Percentiles rank a stretch among this genome's conserved stretches.
Evolutionary conservation across 2,113 vertebrate genomes (phyloP).

Genomic region (Callithrix jacchus): DNA sequence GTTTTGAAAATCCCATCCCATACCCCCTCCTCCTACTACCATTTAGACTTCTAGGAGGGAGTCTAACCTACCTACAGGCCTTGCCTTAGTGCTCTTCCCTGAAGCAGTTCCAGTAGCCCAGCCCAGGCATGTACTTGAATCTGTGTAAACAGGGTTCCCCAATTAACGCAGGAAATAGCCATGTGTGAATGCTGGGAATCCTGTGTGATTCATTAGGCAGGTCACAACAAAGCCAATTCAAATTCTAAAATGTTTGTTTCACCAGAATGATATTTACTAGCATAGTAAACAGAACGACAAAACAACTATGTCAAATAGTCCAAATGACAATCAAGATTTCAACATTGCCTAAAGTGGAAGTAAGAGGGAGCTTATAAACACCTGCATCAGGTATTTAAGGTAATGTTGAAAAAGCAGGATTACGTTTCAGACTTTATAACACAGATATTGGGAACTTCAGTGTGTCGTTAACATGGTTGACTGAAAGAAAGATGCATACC

Average conservation of each 20-base stretch:
- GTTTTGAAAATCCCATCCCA: background rate
- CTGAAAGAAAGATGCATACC: background rate
- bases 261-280: background rate
- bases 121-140: slow-evolving; percentile 32
- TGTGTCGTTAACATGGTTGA: background rate
- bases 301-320: background rate
- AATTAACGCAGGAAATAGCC: slow-evolving; percentile 23
- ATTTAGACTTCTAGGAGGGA: background rate
- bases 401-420: background rate
- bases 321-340: slow-evolving; percentile 11
- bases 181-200: slow-evolving; percentile 52
- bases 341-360: slow-evolving; percentile 8
- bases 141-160: slow-evolving; percentile 6
- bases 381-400: background rate
- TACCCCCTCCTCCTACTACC: background rate
- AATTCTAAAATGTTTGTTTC: slow-evolving; percentile 36
- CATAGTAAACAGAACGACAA: slow-evolving; percentile 24
- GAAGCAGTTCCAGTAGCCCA: background rate
- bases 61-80: background rate
- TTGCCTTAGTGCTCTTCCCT: background rate
- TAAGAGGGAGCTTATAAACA: background rate
- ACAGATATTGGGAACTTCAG: background rate
- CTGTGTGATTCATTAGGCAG: slow-evolving; percentile 73
- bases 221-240: slow-evolving; percentile 74
- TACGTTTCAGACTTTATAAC: background rate